A percentile compares a stretch with the other conserved stretches of the same genome.
phyloP scores from a whole-genome alignment of 2,888 invertebrate genomes.

The Lapara coniferarum region DNA sequence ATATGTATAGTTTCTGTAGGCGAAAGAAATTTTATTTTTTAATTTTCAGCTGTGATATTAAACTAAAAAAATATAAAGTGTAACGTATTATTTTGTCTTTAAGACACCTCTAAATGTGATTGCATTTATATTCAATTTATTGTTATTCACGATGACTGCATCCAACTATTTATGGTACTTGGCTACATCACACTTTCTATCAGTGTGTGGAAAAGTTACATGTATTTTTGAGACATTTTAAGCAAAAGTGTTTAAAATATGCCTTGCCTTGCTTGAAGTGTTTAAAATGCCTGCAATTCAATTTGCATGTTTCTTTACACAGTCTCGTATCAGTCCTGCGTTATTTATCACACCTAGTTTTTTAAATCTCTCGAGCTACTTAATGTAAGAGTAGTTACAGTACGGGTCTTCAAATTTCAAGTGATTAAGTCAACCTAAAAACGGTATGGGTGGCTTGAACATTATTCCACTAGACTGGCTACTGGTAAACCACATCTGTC shows the following conservation, averaged over 20 bases:
- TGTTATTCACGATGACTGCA: background rate
- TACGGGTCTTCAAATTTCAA: background rate
- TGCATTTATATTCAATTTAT: background rate
- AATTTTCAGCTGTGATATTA: too few relatives aligned
- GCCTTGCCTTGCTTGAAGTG: too few relatives aligned
- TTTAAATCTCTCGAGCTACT: background rate
- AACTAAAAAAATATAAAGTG: too few relatives aligned
- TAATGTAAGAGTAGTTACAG: background rate
- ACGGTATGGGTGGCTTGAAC: constrained; percentile 29
- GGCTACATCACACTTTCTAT: background rate
- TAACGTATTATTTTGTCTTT: background rate
- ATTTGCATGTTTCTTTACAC: too few relatives aligned
- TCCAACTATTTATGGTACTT: constrained; percentile 1
- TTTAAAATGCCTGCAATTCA: too few relatives aligned
- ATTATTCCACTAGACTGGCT: constrained; percentile 29
- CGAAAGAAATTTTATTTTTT: too few relatives aligned
- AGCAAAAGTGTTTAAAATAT: too few relatives aligned
- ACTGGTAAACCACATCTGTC: constrained; percentile 9
- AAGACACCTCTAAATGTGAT: background rate
- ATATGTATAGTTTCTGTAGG: too few relatives aligned
- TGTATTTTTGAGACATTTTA: too few relatives aligned
- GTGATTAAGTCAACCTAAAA: background rate
- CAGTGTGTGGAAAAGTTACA: too few relatives aligned
- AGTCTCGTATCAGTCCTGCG: too few relatives aligned
- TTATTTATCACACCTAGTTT: too few relatives aligned